Evolutionary conservation across 2,113 vertebrate species (phyloP).

Genomic region (Ctenomys sociabilis): DNA sequence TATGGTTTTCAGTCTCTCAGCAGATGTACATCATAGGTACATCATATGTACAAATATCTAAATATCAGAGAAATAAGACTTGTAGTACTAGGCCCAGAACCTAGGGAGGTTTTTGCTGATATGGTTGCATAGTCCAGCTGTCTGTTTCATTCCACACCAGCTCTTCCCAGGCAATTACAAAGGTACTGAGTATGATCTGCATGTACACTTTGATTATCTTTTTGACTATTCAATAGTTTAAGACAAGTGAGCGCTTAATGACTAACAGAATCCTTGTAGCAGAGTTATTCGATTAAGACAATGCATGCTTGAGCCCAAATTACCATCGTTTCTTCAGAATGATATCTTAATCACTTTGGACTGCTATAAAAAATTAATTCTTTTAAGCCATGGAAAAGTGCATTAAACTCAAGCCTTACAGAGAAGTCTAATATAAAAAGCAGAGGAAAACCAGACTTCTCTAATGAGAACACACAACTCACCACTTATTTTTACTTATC

Average conservation of each 20-base stretch:
- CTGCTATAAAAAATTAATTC: neutral
- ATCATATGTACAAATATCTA: neutral
- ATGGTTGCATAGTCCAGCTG: neutral
- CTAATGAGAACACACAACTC: too few species aligned
- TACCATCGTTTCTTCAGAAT: neutral
- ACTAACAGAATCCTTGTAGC: neutral
- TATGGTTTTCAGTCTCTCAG: neutral
- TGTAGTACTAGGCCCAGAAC: neutral
- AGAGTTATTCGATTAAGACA: neutral
- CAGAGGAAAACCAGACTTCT: slow-evolving; percentile 15
- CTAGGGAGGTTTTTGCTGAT: neutral
- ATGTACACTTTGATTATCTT: neutral
- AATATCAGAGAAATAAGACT: neutral
- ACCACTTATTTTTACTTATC: too few species aligned
- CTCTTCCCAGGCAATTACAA: neutral
- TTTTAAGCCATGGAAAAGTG: neutral
- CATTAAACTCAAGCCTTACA: slow-evolving; percentile 9
- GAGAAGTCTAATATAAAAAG: neutral
- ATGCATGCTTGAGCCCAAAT: neutral
- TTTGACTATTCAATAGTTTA: neutral
- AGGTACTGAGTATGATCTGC: neutral
- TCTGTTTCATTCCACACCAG: neutral
- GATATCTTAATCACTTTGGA: neutral
- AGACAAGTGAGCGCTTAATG: neutral
- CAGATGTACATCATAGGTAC: neutral